Percentiles rank a stretch among this genome's conserved stretches.
Evolutionary conservation across 2,888 invertebrate species (phyloP).

Genomic region (Metacarcinus magister): DNA sequence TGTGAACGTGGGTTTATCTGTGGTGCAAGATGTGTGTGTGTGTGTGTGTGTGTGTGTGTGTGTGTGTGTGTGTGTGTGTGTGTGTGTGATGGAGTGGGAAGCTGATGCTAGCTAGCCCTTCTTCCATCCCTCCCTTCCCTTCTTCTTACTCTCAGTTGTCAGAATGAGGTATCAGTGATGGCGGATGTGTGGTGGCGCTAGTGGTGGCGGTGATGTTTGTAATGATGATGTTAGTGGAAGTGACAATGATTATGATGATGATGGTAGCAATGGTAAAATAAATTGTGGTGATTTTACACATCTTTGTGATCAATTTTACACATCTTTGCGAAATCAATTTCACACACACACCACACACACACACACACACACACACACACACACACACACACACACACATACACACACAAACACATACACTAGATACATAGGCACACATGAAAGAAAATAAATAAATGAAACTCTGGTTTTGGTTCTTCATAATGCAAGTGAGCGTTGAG

Average conservation of each 20-base stretch:
- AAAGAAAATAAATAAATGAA: not conserved
- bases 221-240: not conserved
- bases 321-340: too few relatives aligned
- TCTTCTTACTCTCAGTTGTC: not conserved
- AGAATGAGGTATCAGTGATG: not conserved
- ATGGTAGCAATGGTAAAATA: not conserved
- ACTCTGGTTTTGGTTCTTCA: not conserved
- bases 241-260: not conserved
- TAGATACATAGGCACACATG: not conserved
- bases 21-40: slow-evolving; percentile 5
- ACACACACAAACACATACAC: slow-evolving; percentile 1
- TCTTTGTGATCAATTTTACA: too few relatives aligned
- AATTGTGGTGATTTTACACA: not conserved
- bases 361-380: slow-evolving; percentile 14
- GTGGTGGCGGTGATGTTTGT: not conserved
- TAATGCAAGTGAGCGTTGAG: not conserved
- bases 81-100: slow-evolving; percentile 16
- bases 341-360: not conserved
- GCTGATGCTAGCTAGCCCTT: not conserved
- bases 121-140: not conserved
- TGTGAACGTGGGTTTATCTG: not conserved
- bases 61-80: slow-evolving; percentile 4
- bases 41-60: slow-evolving; percentile 26
- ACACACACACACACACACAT: slow-evolving; percentile 14
- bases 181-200: not conserved